Percentiles rank a stretch among this genome's conserved stretches.
phyloP scores from a whole-genome alignment of 2,113 vertebrate genomes.

The Cebidichthys violaceus region DNA sequence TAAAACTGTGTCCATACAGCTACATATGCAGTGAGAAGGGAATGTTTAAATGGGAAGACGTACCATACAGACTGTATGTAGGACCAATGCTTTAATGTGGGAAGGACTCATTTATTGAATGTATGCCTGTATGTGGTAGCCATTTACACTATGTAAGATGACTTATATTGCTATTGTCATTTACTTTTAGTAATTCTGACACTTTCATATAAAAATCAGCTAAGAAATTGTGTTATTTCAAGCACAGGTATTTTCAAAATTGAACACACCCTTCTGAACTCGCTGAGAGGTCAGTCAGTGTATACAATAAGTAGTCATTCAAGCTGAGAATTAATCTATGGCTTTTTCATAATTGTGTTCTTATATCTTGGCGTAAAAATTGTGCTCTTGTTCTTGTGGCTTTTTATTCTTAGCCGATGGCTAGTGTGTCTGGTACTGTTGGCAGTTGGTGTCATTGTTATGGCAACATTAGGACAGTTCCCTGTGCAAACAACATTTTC shows the following conservation, averaged over 20 bases:
- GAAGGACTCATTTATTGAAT: constrained; percentile 8
- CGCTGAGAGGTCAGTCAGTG: constrained; percentile 4
- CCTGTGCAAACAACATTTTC: constrained; percentile 62
- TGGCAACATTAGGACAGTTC: constrained; percentile 52
- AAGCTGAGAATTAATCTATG: constrained; percentile 52
- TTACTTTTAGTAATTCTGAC: constrained; percentile 28
- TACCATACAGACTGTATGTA: neutral
- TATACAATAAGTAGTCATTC: constrained; percentile 41
- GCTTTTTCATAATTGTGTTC: constrained; percentile 40
- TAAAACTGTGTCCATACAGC: neutral
- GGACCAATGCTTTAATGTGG: constrained; percentile 17
- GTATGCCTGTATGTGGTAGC: neutral
- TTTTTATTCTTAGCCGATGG: constrained; percentile 32
- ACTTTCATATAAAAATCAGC: constrained; percentile 43
- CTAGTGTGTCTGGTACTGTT: constrained; percentile 32
- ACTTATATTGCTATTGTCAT: constrained; percentile 59
- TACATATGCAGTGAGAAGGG: constrained; percentile 12
- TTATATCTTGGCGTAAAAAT: constrained; percentile 39
- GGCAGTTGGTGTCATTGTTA: constrained; percentile 57
- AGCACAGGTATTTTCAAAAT: constrained; percentile 11
- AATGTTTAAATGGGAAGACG: constrained; percentile 3
- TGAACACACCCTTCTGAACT: constrained; percentile 8
- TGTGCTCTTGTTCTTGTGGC: constrained; percentile 63
- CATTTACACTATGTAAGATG: constrained; percentile 10
- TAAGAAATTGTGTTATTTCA: constrained; percentile 29